Base-by-base conservation (phyloP, 2,888 invertebrate species). In the Synanthedon andrenaeformis region DNA sequence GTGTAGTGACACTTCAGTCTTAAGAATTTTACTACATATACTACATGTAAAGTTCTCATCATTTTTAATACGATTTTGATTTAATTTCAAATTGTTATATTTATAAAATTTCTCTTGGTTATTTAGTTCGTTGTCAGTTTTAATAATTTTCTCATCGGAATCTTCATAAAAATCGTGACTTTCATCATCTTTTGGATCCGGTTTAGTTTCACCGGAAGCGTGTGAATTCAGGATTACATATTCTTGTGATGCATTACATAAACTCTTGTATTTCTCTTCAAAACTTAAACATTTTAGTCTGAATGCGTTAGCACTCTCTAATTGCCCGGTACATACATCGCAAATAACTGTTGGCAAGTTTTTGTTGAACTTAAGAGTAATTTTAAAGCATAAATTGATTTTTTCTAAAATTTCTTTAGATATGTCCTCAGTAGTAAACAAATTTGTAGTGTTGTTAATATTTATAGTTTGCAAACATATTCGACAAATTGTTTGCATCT, bases 371-470 rank as follows among this genome's bases (percentile, higher is more conserved):
- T 54, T 56, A 50, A 86, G 54, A 55, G 59, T 65, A 54, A 85
- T 62, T 65, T 76, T 74, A 62, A 84, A 83, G 67, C 83, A 85
- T 52, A 61, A 51, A 58, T 64, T 65, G 49, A 87, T 69, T 60
- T 68, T 82, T 13, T 72, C 61, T 48, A 74, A 55, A 54, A 82
- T 66, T 17, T 67, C 64, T 60, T 67, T 68, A 35, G 74, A 69
- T 56, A 67, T 62, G 42, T 60, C 55, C 23, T 57, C 56, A 35
- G 66, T 58, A 28, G 66, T 63, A 62, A 76, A 75, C 49, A 79
- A 61, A 55, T 71, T 56, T 28, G 58, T 60, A 53, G 57, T 55
- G 52, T 70, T 49, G 17, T 49, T 51, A 45, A 49, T 10, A 49
- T 52, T 54, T 45, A 51, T 49, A 28, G 58, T 58, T 53, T 60